A percentile compares a stretch with the other conserved stretches of the same genome.
phyloP scores from a whole-genome alignment of 2,113 vertebrate genomes.

The Sisor rabdophorus region DNA sequence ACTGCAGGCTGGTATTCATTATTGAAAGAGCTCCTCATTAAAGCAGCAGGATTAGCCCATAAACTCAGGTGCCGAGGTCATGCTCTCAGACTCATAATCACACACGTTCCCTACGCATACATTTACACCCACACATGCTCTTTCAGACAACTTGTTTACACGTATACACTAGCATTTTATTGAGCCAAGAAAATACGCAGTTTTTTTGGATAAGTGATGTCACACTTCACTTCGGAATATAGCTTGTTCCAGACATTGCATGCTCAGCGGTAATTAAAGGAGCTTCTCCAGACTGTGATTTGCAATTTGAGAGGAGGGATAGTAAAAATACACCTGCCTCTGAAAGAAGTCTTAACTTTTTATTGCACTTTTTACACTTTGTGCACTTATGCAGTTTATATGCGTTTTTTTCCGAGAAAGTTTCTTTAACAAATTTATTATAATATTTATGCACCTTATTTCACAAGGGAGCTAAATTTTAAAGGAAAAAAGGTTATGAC shows the following conservation, averaged over 20 bases:
- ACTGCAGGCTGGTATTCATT: slow-evolving; percentile 75
- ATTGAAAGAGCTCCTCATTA: slow-evolving; percentile 81
- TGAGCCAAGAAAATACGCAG: not conserved
- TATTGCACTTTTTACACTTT: not conserved
- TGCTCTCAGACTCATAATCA: slow-evolving; percentile 37
- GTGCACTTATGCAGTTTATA: not conserved
- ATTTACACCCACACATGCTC: not conserved
- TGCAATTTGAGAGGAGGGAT: slow-evolving; percentile 76
- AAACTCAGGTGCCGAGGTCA: slow-evolving; percentile 74
- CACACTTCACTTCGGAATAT: slow-evolving; percentile 14
- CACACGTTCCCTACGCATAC: slow-evolving; percentile 39
- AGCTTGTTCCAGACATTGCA: slow-evolving; percentile 51
- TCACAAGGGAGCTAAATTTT: slow-evolving; percentile 38
- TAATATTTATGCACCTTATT: slow-evolving; percentile 37
- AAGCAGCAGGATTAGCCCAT: slow-evolving; percentile 79
- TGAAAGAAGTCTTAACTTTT: slow-evolving; percentile 65
- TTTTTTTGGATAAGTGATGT: slow-evolving; percentile 26
- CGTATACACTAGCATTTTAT: not conserved
- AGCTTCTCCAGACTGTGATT: slow-evolving; percentile 66
- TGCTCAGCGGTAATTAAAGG: slow-evolving; percentile 75
- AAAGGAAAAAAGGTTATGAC: slow-evolving; percentile 55
- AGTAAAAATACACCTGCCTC: slow-evolving; percentile 89
- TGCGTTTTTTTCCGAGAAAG: not conserved
- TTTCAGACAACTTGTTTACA: slow-evolving; percentile 31
- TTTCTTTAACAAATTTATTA: slow-evolving; percentile 36